Percentiles rank a stretch among this genome's conserved stretches.
These are phyloP conservation scores for Tympanoctomys barrerae DNA, from an alignment of 2,797 vertebrate species.

Conservation along the genomic window DNA sequence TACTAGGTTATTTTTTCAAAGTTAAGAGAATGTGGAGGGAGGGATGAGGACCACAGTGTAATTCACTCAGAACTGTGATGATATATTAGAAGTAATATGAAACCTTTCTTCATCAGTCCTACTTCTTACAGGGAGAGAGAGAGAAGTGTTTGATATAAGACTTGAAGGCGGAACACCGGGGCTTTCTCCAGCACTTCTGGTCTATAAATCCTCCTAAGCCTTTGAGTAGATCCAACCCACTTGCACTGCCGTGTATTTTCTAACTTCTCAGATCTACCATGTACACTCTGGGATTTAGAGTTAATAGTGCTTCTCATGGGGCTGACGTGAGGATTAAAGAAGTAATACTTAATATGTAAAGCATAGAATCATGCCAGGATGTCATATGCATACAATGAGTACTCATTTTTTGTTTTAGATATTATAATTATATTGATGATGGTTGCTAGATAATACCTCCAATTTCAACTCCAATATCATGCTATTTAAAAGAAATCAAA, in stretches of 20 bases:
- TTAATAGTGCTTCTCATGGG: neutral
- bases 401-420: neutral
- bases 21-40: neutral
- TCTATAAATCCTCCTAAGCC: neutral
- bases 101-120: too few relatives aligned
- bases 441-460: neutral
- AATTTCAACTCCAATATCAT: neutral
- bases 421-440: constrained; percentile 28
- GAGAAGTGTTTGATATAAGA: neutral
- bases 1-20: constrained; percentile 40
- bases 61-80: neutral
- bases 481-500: constrained; percentile 54
- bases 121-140: too few relatives aligned
- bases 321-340: neutral
- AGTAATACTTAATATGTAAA: neutral
- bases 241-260: neutral
- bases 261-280: neutral
- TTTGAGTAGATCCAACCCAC: neutral
- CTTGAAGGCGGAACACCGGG: neutral
- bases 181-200: constrained; percentile 8
- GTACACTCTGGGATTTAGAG: too few relatives aligned
- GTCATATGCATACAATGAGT: neutral
- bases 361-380: neutral
- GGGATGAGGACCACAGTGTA: neutral
- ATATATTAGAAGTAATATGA: neutral